These are phyloP conservation scores for Pammene aurita DNA, from an alignment of 2,888 invertebrate genomes.

Conservation along the genomic window DNA sequence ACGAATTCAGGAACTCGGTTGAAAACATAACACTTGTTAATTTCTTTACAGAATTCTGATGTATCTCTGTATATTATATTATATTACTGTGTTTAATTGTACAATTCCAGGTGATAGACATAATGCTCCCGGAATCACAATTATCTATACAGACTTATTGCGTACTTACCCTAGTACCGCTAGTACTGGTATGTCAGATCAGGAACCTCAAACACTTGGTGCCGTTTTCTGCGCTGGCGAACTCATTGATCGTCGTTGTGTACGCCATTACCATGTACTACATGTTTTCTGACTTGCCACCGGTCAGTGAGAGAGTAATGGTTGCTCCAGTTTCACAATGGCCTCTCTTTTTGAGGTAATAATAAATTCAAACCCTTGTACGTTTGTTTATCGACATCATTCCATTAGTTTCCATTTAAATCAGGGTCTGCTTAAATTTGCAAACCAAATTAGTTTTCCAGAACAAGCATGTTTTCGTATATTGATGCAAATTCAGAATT, in stretches of 20 bases:
- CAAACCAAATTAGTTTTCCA: too few relatives aligned
- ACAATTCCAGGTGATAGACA: slow-evolving; percentile 78
- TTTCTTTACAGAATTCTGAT: too few relatives aligned
- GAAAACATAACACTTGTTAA: too few relatives aligned
- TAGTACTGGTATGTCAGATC: slow-evolving; percentile 88
- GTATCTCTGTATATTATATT: too few relatives aligned
- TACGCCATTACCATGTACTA: slow-evolving; percentile 92
- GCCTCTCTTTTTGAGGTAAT: slow-evolving; percentile 92
- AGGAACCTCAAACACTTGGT: slow-evolving; percentile 92
- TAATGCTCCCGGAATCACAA: slow-evolving; percentile 68
- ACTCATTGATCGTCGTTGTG: slow-evolving; percentile 89
- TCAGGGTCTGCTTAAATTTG: too few relatives aligned
- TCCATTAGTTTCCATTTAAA: too few relatives aligned
- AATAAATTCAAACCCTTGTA: background rate
- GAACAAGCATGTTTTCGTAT: too few relatives aligned
- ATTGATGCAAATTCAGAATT: too few relatives aligned
- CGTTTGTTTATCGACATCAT: background rate
- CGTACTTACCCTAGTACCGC: slow-evolving; percentile 85
- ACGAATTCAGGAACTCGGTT: too few relatives aligned
- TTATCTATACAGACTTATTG: slow-evolving; percentile 86
- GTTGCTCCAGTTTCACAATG: slow-evolving; percentile 82
- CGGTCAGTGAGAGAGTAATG: slow-evolving; percentile 70
- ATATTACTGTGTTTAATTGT: too few relatives aligned
- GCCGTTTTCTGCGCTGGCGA: slow-evolving; percentile 94
- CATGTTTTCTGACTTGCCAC: slow-evolving; percentile 84